Percentiles rank a stretch among this genome's conserved stretches.
Evolutionary conservation across 2,113 vertebrate species (phyloP).

Genomic region (Pachypanchax playfairii): DNA sequence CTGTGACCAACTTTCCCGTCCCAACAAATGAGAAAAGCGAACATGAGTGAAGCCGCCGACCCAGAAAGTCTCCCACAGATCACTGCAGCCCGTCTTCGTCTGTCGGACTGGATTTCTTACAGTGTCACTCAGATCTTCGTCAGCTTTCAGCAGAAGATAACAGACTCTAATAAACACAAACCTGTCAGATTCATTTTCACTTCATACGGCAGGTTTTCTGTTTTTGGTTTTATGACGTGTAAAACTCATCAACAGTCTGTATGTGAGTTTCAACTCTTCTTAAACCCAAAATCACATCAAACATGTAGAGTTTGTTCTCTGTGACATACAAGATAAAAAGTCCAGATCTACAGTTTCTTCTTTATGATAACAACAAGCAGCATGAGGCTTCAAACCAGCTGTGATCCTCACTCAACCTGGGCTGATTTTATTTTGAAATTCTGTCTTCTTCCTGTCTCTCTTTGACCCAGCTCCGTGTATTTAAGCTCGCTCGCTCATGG

Average conservation of each 20-base stretch:
- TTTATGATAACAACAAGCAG: no score
- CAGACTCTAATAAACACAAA: not conserved
- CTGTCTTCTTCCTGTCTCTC: not conserved
- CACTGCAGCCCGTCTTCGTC: conserved; percentile 13
- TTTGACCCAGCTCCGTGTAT: conserved; percentile 87
- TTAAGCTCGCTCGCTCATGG: conserved; percentile 97
- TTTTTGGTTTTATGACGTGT: not conserved
- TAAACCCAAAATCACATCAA: no score
- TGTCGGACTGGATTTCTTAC: conserved; percentile 19
- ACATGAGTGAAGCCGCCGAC: not conserved
- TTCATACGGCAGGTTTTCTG: not conserved
- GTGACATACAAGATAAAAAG: no score
- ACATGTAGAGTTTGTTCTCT: no score
- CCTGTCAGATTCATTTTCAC: no score
- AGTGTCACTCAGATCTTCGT: conserved; percentile 29
- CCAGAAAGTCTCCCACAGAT: not conserved
- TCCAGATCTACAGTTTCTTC: no score
- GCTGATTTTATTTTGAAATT: not conserved
- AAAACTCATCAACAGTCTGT: no score
- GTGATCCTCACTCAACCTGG: not conserved
- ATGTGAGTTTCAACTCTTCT: no score
- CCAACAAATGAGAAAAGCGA: not conserved
- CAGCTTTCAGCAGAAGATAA: not conserved
- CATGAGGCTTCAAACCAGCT: not conserved
- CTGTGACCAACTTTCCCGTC: not conserved